phyloP scores from a whole-genome alignment of 2,888 invertebrate genomes.

The Tolmerus cingulatus region DNA sequence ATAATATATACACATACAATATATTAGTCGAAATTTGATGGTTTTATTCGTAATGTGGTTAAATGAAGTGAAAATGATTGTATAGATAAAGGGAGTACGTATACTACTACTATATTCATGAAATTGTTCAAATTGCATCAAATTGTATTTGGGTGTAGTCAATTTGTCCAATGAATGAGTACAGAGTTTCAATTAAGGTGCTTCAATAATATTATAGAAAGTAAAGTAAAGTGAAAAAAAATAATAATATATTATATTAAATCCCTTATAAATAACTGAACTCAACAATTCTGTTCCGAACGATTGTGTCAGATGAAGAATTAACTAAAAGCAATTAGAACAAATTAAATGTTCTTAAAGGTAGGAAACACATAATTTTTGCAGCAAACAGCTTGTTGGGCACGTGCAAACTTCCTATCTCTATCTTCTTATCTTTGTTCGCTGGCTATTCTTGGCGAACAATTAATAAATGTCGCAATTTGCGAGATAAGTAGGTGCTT shows the following conservation, averaged over 20 bases:
- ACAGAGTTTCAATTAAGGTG: no score
- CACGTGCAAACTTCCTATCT: background rate
- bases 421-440: background rate
- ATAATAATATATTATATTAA: background rate
- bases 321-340: background rate
- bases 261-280: background rate
- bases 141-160: no score
- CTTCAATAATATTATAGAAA: no score
- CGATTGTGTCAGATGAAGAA: background rate
- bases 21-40: no score
- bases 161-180: no score
- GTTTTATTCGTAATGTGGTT: no score
- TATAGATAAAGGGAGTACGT: no score
- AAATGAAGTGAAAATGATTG: no score
- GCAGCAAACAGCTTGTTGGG: background rate
- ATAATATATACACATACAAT: no score
- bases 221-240: no score
- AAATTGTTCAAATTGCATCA: no score
- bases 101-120: no score
- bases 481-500: background rate
- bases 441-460: background rate
- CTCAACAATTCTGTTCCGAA: background rate
- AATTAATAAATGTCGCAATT: background rate
- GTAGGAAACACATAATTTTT: background rate
- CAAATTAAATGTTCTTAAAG: background rate